Evolutionary conservation across 2,113 vertebrate genomes (phyloP), one percentile per base, ranked within the genome.

Genomic region (Lophotis ruficrista): DNA sequence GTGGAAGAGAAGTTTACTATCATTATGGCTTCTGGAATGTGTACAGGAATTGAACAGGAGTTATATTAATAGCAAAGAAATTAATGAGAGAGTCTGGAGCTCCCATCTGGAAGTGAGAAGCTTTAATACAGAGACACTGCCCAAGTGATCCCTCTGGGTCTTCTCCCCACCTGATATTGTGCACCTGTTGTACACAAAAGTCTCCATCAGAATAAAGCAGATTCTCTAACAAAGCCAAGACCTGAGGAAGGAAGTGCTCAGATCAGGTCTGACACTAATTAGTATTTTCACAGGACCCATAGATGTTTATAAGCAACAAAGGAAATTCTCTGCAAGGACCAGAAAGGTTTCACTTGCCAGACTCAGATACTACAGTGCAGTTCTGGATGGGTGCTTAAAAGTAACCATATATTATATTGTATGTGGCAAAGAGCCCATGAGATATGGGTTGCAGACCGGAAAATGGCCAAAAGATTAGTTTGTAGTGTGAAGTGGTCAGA

Each of bases 221-320:
- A 77, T 45, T 61, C 27, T 83, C 27, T 56, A 80, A 69, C 22
- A 61, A 80, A 90, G 23, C 11, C 61, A 62, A 78, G 38, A 71
- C 37, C 27, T 0, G 0, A 47, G 58, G 25, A 82, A 73, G 22
- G 61, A 93, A 72, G 20, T 0, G 0, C 6, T 15, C 19, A 75
- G n/a, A 66, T 78, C 35, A 65, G 16, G 35, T 25, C n/a, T 43
- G 6, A 33, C 4, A 12, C 7, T 47, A 78, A 11, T n/a, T 7
- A 23, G 22, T 2, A 6, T 47, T 85, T 72, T 30, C 43, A 79
- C 1, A 71, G 38, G 37, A 76, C 22, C 35, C 33, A n/a, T 5
- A 47, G 10, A 58, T 20, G 7, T 41, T 93, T 76, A 58, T 17
- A 56, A 33, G 57, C 56, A 57, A 37, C 1, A 9, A 57, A 87